Evolutionary conservation across 2,888 invertebrate species (phyloP), one percentile per base, ranked within the genome.

Genomic region (Calameuta pallipes): DNA sequence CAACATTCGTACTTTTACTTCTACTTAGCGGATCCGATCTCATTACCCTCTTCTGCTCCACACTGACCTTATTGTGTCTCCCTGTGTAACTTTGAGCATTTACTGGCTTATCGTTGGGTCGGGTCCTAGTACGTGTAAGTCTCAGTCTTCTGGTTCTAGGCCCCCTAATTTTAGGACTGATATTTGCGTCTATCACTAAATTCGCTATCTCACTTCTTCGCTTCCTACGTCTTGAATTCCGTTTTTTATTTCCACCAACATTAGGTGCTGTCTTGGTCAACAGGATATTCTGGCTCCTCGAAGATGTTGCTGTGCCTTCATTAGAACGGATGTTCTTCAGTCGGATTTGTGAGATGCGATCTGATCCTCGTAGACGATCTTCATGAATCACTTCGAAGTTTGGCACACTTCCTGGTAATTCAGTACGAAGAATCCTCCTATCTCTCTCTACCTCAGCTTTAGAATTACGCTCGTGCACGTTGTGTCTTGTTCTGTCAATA

Each of bases 121-220:
- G 68, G 23, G 73, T 34, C 15, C 74, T 31, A 30, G 69, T 70
- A 30, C 69, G 37, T 74, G 36, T 37, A 6, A 37, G 74, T 74
- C 74, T 74, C 37, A 87, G 76, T 33, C 85, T 79, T n/a, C 85
- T 77, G 15, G 81, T 85, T 23, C 89, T 84, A 1, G 88, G 87
- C 1, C 87, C 87, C 4, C 89, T 85, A n/a, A 85, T 82, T 23
- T 85, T 82, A 0, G 88, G 85, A 33, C 87, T 85, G 15, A 90
- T 85, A 79, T 90, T 90, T 1, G 89, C 90, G 70, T 90, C 89
- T 75, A 90, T 90, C 0, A 82, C 85, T 69, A 90, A 82, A 82
- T 90, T 90, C 2, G 89, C 86, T 12, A 90, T 85, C 80, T 90
- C 90, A 69, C 88, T 81, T 15, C 87, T 83, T 30, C 87, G 86